Conservation (phyloP, 2,797 vertebrate species). For the Xenentodon cancila region DNA sequence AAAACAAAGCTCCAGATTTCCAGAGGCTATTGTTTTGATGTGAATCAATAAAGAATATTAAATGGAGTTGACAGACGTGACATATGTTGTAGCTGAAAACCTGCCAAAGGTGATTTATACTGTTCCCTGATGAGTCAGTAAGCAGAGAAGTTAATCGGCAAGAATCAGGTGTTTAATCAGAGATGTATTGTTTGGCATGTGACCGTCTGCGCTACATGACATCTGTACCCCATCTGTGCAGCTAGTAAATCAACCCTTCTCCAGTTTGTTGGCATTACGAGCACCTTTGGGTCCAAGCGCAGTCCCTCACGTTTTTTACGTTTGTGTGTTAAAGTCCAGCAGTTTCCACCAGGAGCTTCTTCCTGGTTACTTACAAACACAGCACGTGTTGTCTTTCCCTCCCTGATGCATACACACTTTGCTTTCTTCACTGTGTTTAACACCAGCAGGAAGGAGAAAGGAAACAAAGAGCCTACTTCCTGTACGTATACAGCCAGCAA, state of each 20-base stretch:
- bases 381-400: slow-evolving; percentile 45
- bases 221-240: slow-evolving; percentile 49
- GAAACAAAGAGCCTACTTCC: slow-evolving; percentile 80
- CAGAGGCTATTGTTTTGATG: slow-evolving; percentile 43
- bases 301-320: background rate
- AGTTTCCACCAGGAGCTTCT: slow-evolving; percentile 46
- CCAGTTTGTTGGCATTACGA: background rate
- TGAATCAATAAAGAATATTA: slow-evolving; percentile 58
- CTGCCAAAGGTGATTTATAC: slow-evolving; percentile 56
- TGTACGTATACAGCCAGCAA: slow-evolving; percentile 60
- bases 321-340: slow-evolving; percentile 36
- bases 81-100: slow-evolving; percentile 48
- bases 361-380: slow-evolving; percentile 70
- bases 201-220: slow-evolving; percentile 13
- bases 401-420: slow-evolving; percentile 41
- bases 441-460: slow-evolving; percentile 76
- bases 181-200: slow-evolving; percentile 26
- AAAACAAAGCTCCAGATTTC: slow-evolving; percentile 17
- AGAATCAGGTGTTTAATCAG: slow-evolving; percentile 69
- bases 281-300: slow-evolving; percentile 23
- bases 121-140: slow-evolving; percentile 53
- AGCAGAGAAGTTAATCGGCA: slow-evolving; percentile 45
- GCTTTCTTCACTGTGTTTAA: slow-evolving; percentile 33
- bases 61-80: slow-evolving; percentile 63
- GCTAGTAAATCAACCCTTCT: slow-evolving; percentile 14